These are phyloP conservation scores for Notechis scutatus DNA, from an alignment of 2,113 vertebrate genomes.

Conservation along the genomic window DNA sequence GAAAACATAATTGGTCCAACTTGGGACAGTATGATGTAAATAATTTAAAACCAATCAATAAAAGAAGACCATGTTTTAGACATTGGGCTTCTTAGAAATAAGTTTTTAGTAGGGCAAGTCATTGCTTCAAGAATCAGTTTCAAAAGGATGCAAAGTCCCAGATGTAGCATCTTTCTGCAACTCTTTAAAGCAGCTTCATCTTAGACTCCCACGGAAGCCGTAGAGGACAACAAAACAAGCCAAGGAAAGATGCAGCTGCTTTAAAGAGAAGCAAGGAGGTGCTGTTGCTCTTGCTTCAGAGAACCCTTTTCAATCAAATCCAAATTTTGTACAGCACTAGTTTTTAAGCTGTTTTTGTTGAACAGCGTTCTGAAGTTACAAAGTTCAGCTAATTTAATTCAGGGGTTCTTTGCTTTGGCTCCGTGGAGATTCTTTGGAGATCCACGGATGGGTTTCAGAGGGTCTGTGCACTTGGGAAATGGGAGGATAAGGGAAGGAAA, in stretches of 20 bases:
- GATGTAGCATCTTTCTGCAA: background rate
- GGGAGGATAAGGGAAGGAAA: background rate
- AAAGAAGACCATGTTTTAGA: background rate
- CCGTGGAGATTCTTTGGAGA: background rate
- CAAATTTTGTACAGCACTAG: background rate
- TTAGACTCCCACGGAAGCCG: background rate
- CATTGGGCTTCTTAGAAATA: background rate
- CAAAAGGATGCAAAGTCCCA: background rate
- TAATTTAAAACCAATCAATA: background rate
- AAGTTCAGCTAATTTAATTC: background rate
- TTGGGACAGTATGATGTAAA: background rate
- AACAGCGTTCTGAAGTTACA: background rate
- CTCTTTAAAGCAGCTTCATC: background rate
- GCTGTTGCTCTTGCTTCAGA: background rate
- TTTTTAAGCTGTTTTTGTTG: background rate
- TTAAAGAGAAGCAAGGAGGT: background rate
- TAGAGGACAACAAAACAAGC: background rate
- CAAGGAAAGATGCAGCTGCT: background rate
- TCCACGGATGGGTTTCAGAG: background rate
- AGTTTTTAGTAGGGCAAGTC: background rate
- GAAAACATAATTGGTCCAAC: background rate
- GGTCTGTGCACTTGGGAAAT: background rate
- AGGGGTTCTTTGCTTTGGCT: background rate
- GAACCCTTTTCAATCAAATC: background rate
- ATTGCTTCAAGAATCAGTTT: background rate